A percentile compares a stretch with the other conserved stretches of the same genome.
phyloP scores from a whole-genome alignment of 2,888 invertebrate species.

The Campoletis raptor region DNA sequence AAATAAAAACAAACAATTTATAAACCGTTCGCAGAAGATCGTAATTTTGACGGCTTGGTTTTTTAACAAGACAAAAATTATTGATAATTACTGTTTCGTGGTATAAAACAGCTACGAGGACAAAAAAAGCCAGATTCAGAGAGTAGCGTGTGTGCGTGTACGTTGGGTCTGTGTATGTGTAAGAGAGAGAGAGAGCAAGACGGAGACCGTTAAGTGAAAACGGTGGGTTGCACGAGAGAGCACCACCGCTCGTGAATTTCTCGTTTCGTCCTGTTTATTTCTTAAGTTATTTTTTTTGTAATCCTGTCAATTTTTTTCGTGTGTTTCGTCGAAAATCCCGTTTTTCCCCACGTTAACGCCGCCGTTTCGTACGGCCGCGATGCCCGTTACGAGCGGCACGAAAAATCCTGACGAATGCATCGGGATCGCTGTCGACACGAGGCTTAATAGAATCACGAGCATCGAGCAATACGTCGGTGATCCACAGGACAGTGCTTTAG shows the following conservation, averaged over 20 bases:
- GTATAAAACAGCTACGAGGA: conserved; percentile 11
- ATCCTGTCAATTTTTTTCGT: conserved; percentile 10
- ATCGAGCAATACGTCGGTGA: conserved; percentile 66
- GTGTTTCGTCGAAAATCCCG: neutral
- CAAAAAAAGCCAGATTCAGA: conserved; percentile 7
- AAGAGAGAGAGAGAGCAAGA: conserved; percentile 39
- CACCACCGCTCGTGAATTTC: conserved; percentile 57
- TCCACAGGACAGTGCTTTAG: conserved; percentile 62
- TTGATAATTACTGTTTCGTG: conserved; percentile 38
- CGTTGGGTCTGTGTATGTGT: conserved; percentile 12
- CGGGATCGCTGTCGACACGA: conserved; percentile 67
- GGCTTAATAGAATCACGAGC: conserved; percentile 61
- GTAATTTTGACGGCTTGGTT: conserved; percentile 15
- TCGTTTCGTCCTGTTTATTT: conserved; percentile 46
- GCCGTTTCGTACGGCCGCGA: conserved; percentile 75
- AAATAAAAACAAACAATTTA: conserved; percentile 17
- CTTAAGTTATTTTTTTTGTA: conserved; percentile 34
- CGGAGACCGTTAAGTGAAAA: conserved; percentile 61
- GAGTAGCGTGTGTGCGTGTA: neutral
- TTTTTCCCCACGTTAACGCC: conserved; percentile 38
- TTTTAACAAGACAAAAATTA: conserved; percentile 12
- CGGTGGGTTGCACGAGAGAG: conserved; percentile 55
- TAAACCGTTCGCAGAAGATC: neutral
- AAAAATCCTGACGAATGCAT: conserved; percentile 74
- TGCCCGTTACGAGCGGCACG: conserved; percentile 76